Evolutionary conservation across 2,113 vertebrate species (phyloP), one percentile per base, ranked within the genome.

Genomic region (Phylloscopus whistleri): DNA sequence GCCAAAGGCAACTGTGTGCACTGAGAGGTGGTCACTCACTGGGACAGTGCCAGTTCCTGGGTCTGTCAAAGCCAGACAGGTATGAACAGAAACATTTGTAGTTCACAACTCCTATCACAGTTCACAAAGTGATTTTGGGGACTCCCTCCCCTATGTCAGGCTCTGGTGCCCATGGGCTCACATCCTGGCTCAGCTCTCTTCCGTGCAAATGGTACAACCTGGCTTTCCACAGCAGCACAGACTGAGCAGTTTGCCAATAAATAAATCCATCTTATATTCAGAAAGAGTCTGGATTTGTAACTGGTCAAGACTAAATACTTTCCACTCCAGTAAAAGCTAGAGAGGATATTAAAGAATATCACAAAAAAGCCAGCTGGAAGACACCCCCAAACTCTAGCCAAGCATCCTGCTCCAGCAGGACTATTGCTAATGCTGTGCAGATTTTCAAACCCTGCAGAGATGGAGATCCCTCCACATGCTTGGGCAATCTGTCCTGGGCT

Each of bases 301-400:
- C 64, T 1, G 5, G 63, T 95, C 78, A 80, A 73, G 63, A 83
- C 41, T 43, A 95, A 96, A 93, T 95, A 94, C 24, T 95, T 97
- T 96, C 92, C 87, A 95, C 83, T 86, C 82, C 82, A 93, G 48
- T 86, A 95, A 95, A 93, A 92, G 44, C 76, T 94, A 74, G 52
- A 88, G 82, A 95, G 92, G 92, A 93, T 97, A 91, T 96, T 96
- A 96, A 96, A 95, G 78, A 85, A 41, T 56, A 93, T 93, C 67
- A 63, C 68, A 93, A 89, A 95, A 93, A 93, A 39, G 68, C 79
- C 7, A 10, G 15, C 76, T 97, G 96, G 94, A 95, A 93, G 64
- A 80, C 64, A 77, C 76, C 76, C 58, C 88, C 52, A 2, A 83
- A 77, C 35, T 39, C 68, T 14, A 46, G 68, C 77, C 94, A 87